These are phyloP conservation scores for Choloepus didactylus DNA, from an alignment of 2,797 vertebrate genomes.

Conservation along the genomic window DNA sequence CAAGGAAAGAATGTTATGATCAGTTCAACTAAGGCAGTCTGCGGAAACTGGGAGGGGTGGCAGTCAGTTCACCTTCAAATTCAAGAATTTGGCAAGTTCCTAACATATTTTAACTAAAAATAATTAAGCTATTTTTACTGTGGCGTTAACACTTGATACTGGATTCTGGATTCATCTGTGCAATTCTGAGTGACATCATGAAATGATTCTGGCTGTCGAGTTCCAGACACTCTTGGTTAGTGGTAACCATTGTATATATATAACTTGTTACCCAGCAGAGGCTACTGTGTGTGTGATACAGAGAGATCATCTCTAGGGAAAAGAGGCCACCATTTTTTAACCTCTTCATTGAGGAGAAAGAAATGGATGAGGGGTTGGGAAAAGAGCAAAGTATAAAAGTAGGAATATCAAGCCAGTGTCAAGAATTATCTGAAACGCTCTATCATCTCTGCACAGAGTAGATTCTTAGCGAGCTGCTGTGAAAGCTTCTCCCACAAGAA, in stretches of 20 bases:
- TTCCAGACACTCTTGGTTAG: background rate
- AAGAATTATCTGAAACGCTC: slow-evolving; percentile 78
- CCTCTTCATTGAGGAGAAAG: background rate
- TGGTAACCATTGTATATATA: background rate
- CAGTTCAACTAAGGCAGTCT: slow-evolving; percentile 63
- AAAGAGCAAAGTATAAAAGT: slow-evolving; percentile 64
- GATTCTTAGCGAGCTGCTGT: slow-evolving; percentile 81
- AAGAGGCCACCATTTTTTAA: background rate
- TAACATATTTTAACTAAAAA: background rate
- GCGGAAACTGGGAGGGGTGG: slow-evolving; percentile 36
- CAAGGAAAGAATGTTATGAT: slow-evolving; percentile 53
- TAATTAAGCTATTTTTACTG: background rate
- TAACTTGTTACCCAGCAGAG: background rate
- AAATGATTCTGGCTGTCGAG: background rate
- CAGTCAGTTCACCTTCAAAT: background rate
- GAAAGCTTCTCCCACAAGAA: slow-evolving; percentile 82
- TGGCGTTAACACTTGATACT: background rate
- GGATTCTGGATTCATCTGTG: background rate
- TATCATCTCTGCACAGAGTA: slow-evolving; percentile 75
- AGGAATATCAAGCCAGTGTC: slow-evolving; percentile 21
- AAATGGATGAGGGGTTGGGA: background rate
- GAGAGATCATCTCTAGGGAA: background rate
- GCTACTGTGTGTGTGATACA: background rate
- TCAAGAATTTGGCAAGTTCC: background rate
- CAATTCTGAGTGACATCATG: background rate